Percentiles rank a stretch among this genome's conserved stretches.
phyloP scores from a whole-genome alignment of 2,113 vertebrate genomes.

The Apus apus region DNA sequence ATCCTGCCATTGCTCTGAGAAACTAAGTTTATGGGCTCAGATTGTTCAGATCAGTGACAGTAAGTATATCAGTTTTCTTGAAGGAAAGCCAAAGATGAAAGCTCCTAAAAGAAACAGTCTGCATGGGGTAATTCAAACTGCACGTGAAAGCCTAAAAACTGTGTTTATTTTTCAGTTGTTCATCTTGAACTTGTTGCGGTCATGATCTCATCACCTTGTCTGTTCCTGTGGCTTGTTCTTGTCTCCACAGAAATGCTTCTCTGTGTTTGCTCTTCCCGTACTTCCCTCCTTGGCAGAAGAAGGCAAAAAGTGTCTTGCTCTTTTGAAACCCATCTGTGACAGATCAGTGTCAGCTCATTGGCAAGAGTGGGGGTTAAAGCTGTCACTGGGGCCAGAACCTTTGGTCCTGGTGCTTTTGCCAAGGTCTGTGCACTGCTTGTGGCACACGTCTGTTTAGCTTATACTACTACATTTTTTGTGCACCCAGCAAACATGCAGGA shows the following conservation, averaged over 20 bases:
- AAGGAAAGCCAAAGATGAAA: background rate
- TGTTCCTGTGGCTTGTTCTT: background rate
- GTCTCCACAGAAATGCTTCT: background rate
- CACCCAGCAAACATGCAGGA: background rate
- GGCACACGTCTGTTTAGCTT: accelerated
- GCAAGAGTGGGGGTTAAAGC: background rate
- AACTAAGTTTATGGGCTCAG: background rate
- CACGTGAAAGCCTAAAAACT: background rate
- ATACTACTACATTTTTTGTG: background rate
- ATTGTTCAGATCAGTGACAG: background rate
- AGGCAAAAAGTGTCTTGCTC: background rate
- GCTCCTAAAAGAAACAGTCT: background rate
- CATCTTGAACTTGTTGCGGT: background rate
- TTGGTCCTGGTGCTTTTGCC: background rate
- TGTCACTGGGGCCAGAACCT: background rate
- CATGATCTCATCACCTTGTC: background rate
- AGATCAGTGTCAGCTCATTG: background rate
- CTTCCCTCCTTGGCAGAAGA: background rate
- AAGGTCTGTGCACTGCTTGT: background rate
- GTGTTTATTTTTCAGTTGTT: background rate
- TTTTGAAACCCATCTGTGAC: background rate
- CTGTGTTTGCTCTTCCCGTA: background rate
- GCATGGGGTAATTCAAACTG: background rate
- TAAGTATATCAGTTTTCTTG: background rate
- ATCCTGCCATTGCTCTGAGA: background rate